Evolutionary conservation across 2,888 invertebrate species (phyloP), one percentile per base, ranked within the genome.

Genomic region (Thelaira solivaga): DNA sequence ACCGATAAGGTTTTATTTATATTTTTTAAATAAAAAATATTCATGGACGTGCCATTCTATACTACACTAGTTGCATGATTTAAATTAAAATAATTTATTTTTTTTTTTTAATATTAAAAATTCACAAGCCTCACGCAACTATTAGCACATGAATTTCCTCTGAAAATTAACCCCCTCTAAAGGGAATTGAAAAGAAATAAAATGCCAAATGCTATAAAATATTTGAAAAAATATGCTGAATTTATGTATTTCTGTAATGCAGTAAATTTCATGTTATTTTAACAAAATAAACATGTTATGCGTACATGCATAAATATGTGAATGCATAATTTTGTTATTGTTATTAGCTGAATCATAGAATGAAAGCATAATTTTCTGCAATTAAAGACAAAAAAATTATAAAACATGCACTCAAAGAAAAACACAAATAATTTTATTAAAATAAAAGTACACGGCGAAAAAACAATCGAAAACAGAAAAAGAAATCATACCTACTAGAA

Each of bases 251-350:
- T 13, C 7, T 47, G 26, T 26, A 67, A 67, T 73, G 62, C 62
- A 68, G 73, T 64, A 69, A 29, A 61, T 69, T 57, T 39, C 13
- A n/a, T 68, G 55, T 39, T 68, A 49, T 69, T 75, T 55, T 20
- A 68, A 57, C 51, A 69, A 64, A 73, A 69, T 73, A 78, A 73
- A 65, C 64, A 59, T 73, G 73, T 65, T 73, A 69, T 34, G 51
- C 26, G 22, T 53, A 39, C 68, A 69, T 73, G 71, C 49, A 76
- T 34, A 64, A 36, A n/a, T 34, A 57, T 34, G 22, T 53, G 47
- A 73, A 69, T 73, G 71, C 49, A 76, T 34, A 64, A 36, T 76
- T 31, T 57, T 49, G 1, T 29, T 8, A 2, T 45, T 31, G 13
- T 31, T 7, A 29, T 34, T n/a, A 41, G 45, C 31, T 64, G 41